Evolutionary conservation across 2,797 vertebrate genomes (phyloP).

Genomic region (Lophotriccus pileatus): DNA sequence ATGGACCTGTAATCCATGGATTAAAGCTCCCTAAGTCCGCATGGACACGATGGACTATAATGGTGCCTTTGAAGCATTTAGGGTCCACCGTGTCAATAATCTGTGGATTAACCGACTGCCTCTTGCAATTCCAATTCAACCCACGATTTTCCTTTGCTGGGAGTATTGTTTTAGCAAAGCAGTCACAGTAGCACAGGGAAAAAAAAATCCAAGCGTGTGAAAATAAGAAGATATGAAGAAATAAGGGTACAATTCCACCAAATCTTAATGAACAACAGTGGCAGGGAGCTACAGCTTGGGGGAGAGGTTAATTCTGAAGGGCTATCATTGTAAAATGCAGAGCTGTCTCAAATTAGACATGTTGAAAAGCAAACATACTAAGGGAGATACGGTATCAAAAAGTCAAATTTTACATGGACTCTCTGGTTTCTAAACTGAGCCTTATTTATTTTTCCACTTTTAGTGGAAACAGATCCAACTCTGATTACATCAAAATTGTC

Average conservation of each 20-base stretch:
- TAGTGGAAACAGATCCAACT: constrained; percentile 32
- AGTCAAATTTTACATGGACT: constrained; percentile 11
- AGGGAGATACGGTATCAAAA: background rate
- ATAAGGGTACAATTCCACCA: background rate
- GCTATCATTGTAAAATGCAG: background rate
- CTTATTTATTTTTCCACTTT: constrained; percentile 37
- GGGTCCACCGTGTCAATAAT: background rate
- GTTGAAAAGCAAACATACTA: constrained; percentile 28
- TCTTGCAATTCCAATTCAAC: background rate
- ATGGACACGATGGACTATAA: background rate
- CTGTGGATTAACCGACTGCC: background rate
- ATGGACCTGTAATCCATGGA: background rate
- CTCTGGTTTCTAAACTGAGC: background rate
- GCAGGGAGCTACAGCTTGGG: background rate
- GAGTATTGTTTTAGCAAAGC: background rate
- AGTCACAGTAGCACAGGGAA: background rate
- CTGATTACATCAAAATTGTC: background rate
- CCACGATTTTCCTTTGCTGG: background rate
- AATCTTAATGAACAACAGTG: background rate
- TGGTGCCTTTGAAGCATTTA: background rate
- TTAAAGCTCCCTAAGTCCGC: background rate
- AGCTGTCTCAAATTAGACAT: constrained; percentile 26
- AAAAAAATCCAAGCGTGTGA: background rate
- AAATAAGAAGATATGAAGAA: background rate
- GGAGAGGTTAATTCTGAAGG: background rate